These are phyloP conservation scores for Perodicticus potto DNA, from an alignment of 2,797 vertebrate species.

Conservation along the genomic window DNA sequence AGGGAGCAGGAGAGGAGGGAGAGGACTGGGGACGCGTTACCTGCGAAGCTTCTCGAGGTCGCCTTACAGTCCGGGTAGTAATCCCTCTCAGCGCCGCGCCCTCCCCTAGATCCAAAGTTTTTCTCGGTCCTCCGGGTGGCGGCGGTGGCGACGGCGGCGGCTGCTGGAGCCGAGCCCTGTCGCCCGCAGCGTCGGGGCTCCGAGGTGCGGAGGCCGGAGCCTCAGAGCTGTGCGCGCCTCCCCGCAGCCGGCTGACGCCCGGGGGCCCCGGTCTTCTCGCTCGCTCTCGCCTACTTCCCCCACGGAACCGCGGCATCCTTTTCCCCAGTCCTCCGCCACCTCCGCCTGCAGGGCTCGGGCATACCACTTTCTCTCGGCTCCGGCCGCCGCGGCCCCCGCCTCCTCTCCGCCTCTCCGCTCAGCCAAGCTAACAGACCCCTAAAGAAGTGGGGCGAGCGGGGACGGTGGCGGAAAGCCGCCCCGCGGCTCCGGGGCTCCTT, in stretches of 20 bases:
- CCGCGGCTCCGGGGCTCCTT: neutral
- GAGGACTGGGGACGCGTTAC: slow-evolving; percentile 59
- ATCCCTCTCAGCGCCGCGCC: slow-evolving; percentile 80
- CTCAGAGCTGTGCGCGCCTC: slow-evolving; percentile 55
- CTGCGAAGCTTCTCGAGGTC: slow-evolving; percentile 74
- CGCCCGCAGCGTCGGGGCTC: slow-evolving; percentile 64
- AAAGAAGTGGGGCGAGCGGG: neutral
- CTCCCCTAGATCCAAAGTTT: slow-evolving; percentile 84
- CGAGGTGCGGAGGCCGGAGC: slow-evolving; percentile 69
- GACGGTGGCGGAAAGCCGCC: neutral
- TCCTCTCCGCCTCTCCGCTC: slow-evolving; percentile 52
- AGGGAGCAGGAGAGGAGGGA: neutral
- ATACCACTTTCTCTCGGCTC: slow-evolving; percentile 86
- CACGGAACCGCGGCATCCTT: slow-evolving; percentile 88
- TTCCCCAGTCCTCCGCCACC: slow-evolving; percentile 85
- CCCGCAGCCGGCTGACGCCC: slow-evolving; percentile 69
- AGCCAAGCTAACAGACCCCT: neutral
- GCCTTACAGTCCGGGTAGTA: slow-evolving; percentile 77
- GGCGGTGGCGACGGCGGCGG: slow-evolving; percentile 61
- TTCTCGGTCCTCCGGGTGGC: slow-evolving; percentile 59
- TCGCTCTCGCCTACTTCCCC: slow-evolving; percentile 83
- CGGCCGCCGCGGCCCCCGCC: slow-evolving; percentile 64
- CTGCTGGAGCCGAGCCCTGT: slow-evolving; percentile 63
- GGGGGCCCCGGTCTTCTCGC: slow-evolving; percentile 69
- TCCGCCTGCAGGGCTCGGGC: slow-evolving; percentile 86